Base-by-base conservation (phyloP, 2,888 invertebrate genomes). In the Alcis repandata region DNA sequence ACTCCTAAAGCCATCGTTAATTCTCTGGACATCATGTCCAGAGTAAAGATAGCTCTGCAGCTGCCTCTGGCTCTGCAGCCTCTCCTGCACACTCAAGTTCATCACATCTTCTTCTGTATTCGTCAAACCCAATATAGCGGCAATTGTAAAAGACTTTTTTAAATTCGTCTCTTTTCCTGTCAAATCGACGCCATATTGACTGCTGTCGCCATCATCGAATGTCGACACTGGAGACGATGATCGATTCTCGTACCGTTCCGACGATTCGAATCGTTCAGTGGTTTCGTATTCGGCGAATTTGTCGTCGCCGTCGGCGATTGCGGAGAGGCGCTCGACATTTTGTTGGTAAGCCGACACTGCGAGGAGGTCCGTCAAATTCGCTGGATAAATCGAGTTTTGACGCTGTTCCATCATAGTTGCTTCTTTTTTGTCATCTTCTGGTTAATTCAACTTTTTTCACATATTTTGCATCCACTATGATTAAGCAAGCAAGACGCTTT, bases 61-160 rank as follows among this genome's bases (percentile, higher is more conserved):
- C 15, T 92, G 90, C 15, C 92, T 79, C 71, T 91, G 92, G 20
- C 86, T 88, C 79, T 90, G 90, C 69, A 92, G 63, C 58, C 92
- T 77, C 69, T 92, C 92, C 71, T 94, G 94, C 0, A 94, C 94
- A 71, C 94, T 94, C 57, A 95, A 74, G 64, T 94, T 95, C 86
- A 95, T 94, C 6, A 88, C 92, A 77, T 92, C 91, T 7, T 91
- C 91, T 6, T 92, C 92, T 0, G 84, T 74, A 49, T 91, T 95
- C 62, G 96, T 95, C 70, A 97, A 86, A 0, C 97, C 98, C 76
- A 98, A 94, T 78, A 98, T 97, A 69, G 97, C 97, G 70, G 97
- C 98, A 75, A 98, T 98, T 22, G 98, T 98, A 79, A 98, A 98
- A 7, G 97, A 97, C 80, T 96, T 96, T 43, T 85, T 89, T 69